These are phyloP conservation scores for Neodiprion pinetum DNA, from an alignment of 1,140 invertebrate species.

Conservation along the genomic window DNA sequence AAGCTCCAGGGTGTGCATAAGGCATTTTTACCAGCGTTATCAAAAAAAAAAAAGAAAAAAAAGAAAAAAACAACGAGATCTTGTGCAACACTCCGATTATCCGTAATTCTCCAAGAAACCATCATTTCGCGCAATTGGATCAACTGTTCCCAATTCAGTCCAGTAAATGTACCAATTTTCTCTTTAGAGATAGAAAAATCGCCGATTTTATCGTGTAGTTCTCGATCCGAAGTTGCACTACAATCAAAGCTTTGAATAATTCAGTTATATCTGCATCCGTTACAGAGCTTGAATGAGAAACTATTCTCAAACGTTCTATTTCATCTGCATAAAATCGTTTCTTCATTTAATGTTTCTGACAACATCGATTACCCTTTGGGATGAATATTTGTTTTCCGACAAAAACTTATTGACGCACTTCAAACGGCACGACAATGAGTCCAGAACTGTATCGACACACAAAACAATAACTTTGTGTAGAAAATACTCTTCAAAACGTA, in stretches of 20 bases:
- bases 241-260: slow-evolving; percentile 16
- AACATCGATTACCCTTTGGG: slow-evolving; percentile 34
- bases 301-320: slow-evolving; percentile 13
- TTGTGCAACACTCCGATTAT: slow-evolving; percentile 23
- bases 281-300: slow-evolving; percentile 19
- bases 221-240: slow-evolving; percentile 11
- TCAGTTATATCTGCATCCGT: slow-evolving; percentile 19
- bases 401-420: slow-evolving; percentile 25
- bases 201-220: slow-evolving; percentile 20
- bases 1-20: no score
- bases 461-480: slow-evolving; percentile 28
- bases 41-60: no score
- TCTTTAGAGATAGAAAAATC: slow-evolving; percentile 24
- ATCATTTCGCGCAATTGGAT: slow-evolving; percentile 17
- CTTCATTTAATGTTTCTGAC: slow-evolving; percentile 28
- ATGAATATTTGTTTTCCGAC: slow-evolving; percentile 25
- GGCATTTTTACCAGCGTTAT: no score
- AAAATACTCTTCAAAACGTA: slow-evolving; percentile 15
- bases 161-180: slow-evolving; percentile 22
- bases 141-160: slow-evolving; percentile 22
- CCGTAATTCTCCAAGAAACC: slow-evolving; percentile 23
- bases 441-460: slow-evolving; percentile 21
- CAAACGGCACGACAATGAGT: slow-evolving; percentile 23
- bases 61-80: slow-evolving; percentile 14
- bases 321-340: slow-evolving; percentile 32